Percentiles rank a stretch among this genome's conserved stretches.
phyloP scores from a whole-genome alignment of 2,888 invertebrate species.

The Trissolcus japonicus region DNA sequence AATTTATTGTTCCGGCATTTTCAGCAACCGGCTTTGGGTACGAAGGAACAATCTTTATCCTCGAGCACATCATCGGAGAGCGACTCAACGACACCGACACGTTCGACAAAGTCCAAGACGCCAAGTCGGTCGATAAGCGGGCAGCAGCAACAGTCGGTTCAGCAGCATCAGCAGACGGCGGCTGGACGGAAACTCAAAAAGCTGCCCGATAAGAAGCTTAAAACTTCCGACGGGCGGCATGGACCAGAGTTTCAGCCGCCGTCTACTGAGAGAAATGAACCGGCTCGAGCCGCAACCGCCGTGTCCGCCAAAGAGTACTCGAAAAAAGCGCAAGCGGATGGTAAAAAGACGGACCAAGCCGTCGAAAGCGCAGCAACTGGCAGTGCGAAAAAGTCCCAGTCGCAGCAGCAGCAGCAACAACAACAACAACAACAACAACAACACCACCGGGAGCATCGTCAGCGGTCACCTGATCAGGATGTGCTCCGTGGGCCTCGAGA shows the following conservation, averaged over 20 bases:
- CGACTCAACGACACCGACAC: conserved; percentile 65
- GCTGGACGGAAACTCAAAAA: conserved; percentile 79
- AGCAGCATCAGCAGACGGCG: conserved; percentile 56
- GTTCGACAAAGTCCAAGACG: conserved; percentile 53
- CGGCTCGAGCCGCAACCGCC: conserved; percentile 77
- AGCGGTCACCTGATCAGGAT: conserved; percentile 68
- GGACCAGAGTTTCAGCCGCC: conserved; percentile 84
- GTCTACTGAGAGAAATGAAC: conserved; percentile 87
- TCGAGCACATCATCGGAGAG: conserved; percentile 72
- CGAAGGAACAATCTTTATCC: conserved; percentile 67
- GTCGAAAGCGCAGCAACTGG: conserved; percentile 36
- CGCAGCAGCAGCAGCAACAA: too few relatives aligned
- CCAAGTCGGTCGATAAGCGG: conserved; percentile 56
- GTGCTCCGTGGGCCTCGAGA: conserved; percentile 74
- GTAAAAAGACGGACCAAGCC: conserved; percentile 77
- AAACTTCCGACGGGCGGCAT: conserved; percentile 88
- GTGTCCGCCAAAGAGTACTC: conserved; percentile 67
- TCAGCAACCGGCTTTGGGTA: conserved; percentile 38
- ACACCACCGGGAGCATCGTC: conserved; percentile 70
- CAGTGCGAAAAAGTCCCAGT: conserved; percentile 52
- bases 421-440: too few relatives aligned
- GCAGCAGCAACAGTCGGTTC: conserved; percentile 55
- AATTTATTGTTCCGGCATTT: neutral
- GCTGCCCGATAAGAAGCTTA: conserved; percentile 88
- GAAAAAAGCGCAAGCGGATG: conserved; percentile 66